These are phyloP conservation scores for Drosophila anomalipes DNA, from an alignment of 2,888 invertebrate species.

Conservation along the genomic window DNA sequence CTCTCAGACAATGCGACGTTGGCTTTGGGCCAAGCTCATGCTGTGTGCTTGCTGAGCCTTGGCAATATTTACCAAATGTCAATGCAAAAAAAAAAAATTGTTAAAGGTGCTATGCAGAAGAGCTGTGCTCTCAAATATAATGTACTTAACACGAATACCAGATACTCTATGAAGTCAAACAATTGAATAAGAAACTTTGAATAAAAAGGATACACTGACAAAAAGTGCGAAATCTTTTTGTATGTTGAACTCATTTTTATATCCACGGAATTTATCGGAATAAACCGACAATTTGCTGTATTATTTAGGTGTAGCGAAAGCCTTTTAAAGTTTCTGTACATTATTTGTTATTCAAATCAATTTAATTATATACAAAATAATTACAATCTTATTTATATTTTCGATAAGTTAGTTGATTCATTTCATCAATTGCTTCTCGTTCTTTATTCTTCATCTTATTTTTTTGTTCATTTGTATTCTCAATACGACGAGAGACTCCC, in stretches of 20 bases:
- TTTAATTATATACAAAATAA: background rate
- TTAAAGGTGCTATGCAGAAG: slow-evolving; percentile 58
- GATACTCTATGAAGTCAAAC: slow-evolving; percentile 31
- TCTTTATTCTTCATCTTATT: background rate
- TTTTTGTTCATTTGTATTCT: background rate
- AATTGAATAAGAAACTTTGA: background rate
- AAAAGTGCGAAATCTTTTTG: background rate
- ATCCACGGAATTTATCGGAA: background rate
- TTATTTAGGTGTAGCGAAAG: too few relatives aligned
- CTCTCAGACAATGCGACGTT: slow-evolving; percentile 30
- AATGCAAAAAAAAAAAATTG: slow-evolving; percentile 65
- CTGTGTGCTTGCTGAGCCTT: slow-evolving; percentile 55
- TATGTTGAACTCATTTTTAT: background rate
- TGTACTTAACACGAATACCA: slow-evolving; percentile 4
- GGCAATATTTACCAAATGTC: slow-evolving; percentile 81
- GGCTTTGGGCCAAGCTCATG: slow-evolving; percentile 44
- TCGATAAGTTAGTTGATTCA: background rate
- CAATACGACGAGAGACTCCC: background rate
- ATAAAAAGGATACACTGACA: background rate
- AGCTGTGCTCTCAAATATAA: slow-evolving; percentile 25
- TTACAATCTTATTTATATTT: background rate
- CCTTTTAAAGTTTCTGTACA: too few relatives aligned
- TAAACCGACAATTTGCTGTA: background rate
- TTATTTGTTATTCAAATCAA: background rate
- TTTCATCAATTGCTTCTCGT: background rate